Conservation (phyloP, 2,797 vertebrate species). For the Cyclopterus lumpus region DNA sequence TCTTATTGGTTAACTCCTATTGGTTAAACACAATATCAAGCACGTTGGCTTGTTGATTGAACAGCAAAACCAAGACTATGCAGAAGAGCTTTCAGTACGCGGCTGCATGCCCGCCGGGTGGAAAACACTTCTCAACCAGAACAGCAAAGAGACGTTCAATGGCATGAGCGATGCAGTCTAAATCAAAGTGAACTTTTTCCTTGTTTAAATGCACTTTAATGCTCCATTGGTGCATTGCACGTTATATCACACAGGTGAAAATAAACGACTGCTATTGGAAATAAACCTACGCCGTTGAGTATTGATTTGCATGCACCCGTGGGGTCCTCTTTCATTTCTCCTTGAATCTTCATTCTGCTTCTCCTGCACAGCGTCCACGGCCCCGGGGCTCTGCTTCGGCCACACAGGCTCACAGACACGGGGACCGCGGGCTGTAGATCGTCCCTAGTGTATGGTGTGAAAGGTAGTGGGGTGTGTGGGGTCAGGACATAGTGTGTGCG, state of each 20-base stretch:
- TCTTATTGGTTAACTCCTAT: background rate
- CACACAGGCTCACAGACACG: constrained; percentile 21
- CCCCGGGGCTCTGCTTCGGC: constrained; percentile 38
- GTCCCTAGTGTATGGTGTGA: constrained; percentile 22
- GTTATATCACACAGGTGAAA: constrained; percentile 46
- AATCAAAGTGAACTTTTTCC: constrained; percentile 48
- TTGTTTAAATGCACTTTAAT: constrained; percentile 51
- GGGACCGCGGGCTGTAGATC: constrained; percentile 32
- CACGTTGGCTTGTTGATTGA: constrained; percentile 34
- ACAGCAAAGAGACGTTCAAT: constrained; percentile 38
- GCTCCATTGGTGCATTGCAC: constrained; percentile 35
- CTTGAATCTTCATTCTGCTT: constrained; percentile 54
- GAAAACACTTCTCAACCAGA: constrained; percentile 22
- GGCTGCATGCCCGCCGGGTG: constrained; percentile 31
- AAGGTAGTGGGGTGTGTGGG: constrained; percentile 10
- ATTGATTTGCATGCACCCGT: constrained; percentile 64
- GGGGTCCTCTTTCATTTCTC: constrained; percentile 51
- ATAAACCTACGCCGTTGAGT: constrained; percentile 52
- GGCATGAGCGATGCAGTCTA: constrained; percentile 12
- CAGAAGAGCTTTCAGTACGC: background rate
- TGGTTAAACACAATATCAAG: constrained; percentile 7
- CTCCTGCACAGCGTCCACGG: constrained; percentile 18
- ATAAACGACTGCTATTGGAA: constrained; percentile 56
- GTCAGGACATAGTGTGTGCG: constrained; percentile 10
- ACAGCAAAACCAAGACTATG: constrained; percentile 25